These are phyloP conservation scores for Phylloscopus whistleri DNA, from an alignment of 2,113 vertebrate genomes.

Conservation along the genomic window DNA sequence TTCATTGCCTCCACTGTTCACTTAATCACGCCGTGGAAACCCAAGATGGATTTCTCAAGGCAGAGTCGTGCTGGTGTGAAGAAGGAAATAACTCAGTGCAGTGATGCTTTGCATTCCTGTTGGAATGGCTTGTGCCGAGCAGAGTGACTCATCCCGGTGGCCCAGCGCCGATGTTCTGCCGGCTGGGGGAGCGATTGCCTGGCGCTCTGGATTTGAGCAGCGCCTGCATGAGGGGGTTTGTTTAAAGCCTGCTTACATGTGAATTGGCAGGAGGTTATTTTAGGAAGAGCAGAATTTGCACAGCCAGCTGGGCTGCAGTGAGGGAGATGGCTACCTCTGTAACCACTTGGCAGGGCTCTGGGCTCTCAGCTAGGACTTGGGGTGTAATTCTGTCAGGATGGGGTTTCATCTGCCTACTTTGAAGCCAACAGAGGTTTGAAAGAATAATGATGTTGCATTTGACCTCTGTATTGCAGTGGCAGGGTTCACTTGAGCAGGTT, in stretches of 20 bases:
- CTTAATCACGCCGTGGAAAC: neutral
- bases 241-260: neutral
- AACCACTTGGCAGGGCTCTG: neutral
- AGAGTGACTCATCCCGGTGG: neutral
- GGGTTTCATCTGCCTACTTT: neutral
- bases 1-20: neutral
- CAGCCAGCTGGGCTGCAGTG: neutral
- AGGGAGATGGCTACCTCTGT: neutral
- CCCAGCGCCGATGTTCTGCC: rapidly evolving
- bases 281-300: neutral
- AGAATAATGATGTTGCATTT: neutral
- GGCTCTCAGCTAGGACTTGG: neutral
- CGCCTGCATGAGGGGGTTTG: neutral
- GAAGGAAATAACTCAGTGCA: neutral
- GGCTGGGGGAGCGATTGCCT: neutral
- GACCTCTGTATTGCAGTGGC: neutral
- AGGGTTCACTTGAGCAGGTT: neutral
- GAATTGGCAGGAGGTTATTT: neutral
- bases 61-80: neutral
- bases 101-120: neutral
- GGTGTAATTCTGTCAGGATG: neutral
- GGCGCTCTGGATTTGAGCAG: neutral
- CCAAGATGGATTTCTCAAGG: neutral
- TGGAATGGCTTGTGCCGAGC: neutral
- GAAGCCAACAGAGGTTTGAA: neutral